These are phyloP conservation scores for Heliothis peltigera DNA, from an alignment of 2,888 invertebrate genomes.

Conservation along the genomic window DNA sequence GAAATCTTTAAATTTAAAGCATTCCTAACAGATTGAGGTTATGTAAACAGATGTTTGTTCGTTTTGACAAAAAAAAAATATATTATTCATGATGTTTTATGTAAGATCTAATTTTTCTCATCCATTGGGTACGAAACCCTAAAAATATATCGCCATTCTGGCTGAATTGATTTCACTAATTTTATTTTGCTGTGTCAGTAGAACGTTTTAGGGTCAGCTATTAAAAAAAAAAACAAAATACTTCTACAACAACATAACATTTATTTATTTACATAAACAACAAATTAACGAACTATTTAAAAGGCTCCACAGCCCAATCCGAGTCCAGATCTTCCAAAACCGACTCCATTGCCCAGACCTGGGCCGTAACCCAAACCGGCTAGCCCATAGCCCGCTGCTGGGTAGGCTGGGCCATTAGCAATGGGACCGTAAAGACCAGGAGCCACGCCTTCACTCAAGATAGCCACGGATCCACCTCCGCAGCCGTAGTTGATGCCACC, in stretches of 20 bases:
- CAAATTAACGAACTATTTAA: neutral
- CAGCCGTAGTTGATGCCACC: conserved; percentile 71
- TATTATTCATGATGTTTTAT: too few relatives aligned
- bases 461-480: conserved; percentile 69
- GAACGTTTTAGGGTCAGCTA: too few relatives aligned
- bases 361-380: conserved; percentile 24
- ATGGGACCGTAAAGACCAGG: conserved; percentile 19
- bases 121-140: too few relatives aligned
- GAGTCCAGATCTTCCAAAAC: conserved; percentile 33
- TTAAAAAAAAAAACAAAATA: neutral
- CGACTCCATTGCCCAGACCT: conserved; percentile 24
- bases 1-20: too few relatives aligned
- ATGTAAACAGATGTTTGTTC: too few relatives aligned
- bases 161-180: too few relatives aligned
- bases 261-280: conserved; percentile 1
- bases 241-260: neutral
- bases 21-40: too few relatives aligned
- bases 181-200: too few relatives aligned
- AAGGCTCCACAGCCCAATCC: conserved; percentile 7
- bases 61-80: too few relatives aligned
- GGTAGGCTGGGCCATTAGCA: conserved; percentile 2
- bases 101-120: too few relatives aligned
- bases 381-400: conserved; percentile 30
- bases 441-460: conserved; percentile 60
- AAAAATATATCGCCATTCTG: too few relatives aligned